phyloP scores from a whole-genome alignment of 2,797 vertebrate species.

The Gymnodraco acuticeps region DNA sequence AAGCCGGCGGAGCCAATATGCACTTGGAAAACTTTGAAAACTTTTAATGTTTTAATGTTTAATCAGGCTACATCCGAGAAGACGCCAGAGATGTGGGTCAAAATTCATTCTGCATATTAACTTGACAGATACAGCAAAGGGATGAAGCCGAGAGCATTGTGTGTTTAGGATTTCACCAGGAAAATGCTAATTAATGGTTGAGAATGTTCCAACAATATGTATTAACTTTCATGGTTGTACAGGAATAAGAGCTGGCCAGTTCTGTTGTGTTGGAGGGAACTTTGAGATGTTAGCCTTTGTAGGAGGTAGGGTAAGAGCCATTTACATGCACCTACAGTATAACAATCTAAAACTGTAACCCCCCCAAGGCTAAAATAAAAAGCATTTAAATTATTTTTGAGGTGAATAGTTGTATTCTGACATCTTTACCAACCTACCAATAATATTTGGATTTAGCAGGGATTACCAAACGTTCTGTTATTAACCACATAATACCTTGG shows the following conservation, averaged over 20 bases:
- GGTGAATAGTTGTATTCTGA: not conserved
- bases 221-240: not conserved
- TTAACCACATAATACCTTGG: too few species aligned
- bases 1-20: conserved; percentile 41
- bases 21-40: conserved; percentile 63
- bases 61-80: conserved; percentile 59
- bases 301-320: too few species aligned
- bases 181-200: not conserved
- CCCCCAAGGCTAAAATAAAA: not conserved
- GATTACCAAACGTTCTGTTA: too few species aligned
- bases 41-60: conserved; percentile 70
- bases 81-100: conserved; percentile 49
- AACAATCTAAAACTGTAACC: not conserved
- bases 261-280: too few species aligned
- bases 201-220: not conserved
- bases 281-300: too few species aligned
- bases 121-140: conserved; percentile 1
- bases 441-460: too few species aligned
- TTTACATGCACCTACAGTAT: too few species aligned
- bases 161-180: not conserved
- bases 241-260: not conserved
- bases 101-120: conserved; percentile 44
- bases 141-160: not conserved
- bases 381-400: not conserved
- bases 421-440: not conserved